Percentiles rank a stretch among this genome's conserved stretches.
phyloP scores from a whole-genome alignment of 2,888 invertebrate species.

The Dasypolia templi region DNA sequence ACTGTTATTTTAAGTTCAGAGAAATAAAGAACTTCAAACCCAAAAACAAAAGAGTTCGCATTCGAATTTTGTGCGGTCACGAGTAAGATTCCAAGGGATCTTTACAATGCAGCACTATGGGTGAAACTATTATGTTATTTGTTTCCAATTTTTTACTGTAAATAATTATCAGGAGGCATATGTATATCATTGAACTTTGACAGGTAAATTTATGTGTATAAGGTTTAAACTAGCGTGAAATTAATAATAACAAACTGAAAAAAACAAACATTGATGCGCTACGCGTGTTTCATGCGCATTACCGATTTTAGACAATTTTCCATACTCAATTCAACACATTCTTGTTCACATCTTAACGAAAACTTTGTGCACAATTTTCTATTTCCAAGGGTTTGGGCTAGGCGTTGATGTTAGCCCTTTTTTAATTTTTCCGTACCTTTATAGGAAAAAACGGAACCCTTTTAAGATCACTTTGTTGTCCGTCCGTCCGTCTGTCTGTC shows the following conservation, averaged over 20 bases:
- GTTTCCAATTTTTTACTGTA: background rate
- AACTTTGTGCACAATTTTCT: background rate
- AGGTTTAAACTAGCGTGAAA: background rate
- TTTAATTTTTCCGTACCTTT: no score
- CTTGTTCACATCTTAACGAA: background rate
- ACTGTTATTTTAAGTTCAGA: no score
- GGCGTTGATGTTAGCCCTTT: no score
- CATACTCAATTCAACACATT: background rate
- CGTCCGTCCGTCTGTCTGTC: no score
- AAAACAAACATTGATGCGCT: background rate
- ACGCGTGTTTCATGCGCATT: background rate
- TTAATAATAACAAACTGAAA: background rate
- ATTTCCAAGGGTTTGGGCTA: no score
- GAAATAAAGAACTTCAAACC: no score
- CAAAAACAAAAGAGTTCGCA: background rate
- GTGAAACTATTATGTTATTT: background rate
- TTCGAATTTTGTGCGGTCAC: background rate
- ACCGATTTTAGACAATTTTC: background rate
- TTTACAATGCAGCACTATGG: background rate
- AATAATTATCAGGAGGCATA: background rate
- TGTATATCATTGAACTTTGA: background rate
- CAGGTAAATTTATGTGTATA: background rate
- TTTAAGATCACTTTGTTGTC: no score
- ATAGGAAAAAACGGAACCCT: no score
- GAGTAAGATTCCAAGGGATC: background rate